Conservation (phyloP, 2,888 invertebrate genomes). For the Cephonodes hylas region DNA sequence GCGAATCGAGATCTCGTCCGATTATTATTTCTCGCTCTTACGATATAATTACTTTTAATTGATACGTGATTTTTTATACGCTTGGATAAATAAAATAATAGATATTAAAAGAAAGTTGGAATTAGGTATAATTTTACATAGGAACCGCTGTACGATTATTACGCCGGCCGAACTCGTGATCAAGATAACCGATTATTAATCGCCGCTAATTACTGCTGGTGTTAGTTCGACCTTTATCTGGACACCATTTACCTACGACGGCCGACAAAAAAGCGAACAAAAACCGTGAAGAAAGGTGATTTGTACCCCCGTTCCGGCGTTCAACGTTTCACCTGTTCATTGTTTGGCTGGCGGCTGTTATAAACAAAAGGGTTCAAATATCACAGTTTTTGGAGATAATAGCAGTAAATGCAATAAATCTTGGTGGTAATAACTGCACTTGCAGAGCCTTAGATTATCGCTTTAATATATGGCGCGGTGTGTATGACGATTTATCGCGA, state of each 20-base stretch:
- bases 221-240: constrained; percentile 78
- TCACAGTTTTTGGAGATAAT: constrained; percentile 77
- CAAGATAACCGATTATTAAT: constrained; percentile 81
- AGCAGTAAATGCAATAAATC: constrained; percentile 69
- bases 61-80: constrained; percentile 11
- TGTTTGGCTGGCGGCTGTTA: constrained; percentile 72
- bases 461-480: constrained; percentile 50
- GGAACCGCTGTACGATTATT: constrained; percentile 59
- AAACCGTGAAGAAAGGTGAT: constrained; percentile 76
- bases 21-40: constrained; percentile 25
- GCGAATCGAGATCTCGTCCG: constrained; percentile 24
- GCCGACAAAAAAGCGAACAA: constrained; percentile 65
- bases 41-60: constrained; percentile 24
- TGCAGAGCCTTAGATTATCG: constrained; percentile 65
- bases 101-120: background rate
- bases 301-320: constrained; percentile 53
- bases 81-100: background rate
- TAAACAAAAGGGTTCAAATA: constrained; percentile 77
- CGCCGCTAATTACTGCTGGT: constrained; percentile 80
- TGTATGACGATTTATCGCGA: constrained; percentile 45
- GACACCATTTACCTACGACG: constrained; percentile 70
- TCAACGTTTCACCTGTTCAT: constrained; percentile 72
- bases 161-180: constrained; percentile 62
- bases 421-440: constrained; percentile 75
- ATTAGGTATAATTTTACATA: constrained; percentile 21